phyloP scores from a whole-genome alignment of 1,140 invertebrate genomes.

The Hyposmocoma kahamanoa region DNA sequence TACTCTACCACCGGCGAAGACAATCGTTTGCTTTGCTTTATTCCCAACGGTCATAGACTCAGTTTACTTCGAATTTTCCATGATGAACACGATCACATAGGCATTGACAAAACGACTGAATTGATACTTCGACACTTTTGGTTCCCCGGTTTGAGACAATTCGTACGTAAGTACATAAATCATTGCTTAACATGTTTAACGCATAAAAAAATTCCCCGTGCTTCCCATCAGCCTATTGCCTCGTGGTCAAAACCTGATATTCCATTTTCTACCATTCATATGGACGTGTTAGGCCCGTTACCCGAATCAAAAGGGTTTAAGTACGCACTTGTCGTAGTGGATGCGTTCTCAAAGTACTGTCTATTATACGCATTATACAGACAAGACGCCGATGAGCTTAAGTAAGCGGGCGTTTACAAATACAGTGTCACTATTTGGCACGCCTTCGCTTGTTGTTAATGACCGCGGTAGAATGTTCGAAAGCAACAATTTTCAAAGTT shows the following conservation, averaged over 20 bases:
- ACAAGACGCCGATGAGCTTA: slow-evolving; percentile 3
- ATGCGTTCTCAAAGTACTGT: slow-evolving; percentile 10
- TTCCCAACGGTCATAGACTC: slow-evolving; percentile 10
- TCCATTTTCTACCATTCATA: slow-evolving; percentile 18
- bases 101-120: slow-evolving; percentile 17
- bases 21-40: slow-evolving; percentile 1
- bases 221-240: slow-evolving; percentile 6
- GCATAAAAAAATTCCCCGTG: slow-evolving; percentile 9
- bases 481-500: background rate
- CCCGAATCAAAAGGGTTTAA: slow-evolving; percentile 4
- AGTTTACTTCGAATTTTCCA: slow-evolving; percentile 20
- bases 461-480: slow-evolving; percentile 8
- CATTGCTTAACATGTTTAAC: slow-evolving; percentile 7
- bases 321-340: slow-evolving; percentile 12
- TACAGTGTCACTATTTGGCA: slow-evolving; percentile 5
- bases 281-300: slow-evolving; percentile 17
- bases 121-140: slow-evolving; percentile 6
- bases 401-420: slow-evolving; percentile 8
- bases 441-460: background rate
- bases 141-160: slow-evolving; percentile 13
- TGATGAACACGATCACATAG: slow-evolving; percentile 22
- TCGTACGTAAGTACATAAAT: slow-evolving; percentile 16
- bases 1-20: background rate
- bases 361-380: slow-evolving; percentile 1
- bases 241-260: slow-evolving; percentile 10